These are phyloP conservation scores for Apis florea DNA, from an alignment of 1,140 invertebrate species.

Conservation along the genomic window DNA sequence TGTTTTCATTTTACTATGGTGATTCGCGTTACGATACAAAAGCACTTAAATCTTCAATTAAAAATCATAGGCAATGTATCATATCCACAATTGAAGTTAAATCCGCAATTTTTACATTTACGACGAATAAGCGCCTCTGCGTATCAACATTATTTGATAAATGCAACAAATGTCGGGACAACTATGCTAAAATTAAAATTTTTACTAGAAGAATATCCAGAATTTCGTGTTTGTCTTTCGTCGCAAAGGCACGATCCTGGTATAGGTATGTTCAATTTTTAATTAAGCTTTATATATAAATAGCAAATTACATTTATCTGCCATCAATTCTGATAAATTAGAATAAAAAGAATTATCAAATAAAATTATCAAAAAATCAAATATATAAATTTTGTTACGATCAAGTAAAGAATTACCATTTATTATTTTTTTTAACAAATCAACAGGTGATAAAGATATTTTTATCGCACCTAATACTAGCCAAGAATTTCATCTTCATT, in stretches of 20 bases:
- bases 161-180: constrained; percentile 59
- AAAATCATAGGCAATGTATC: constrained; percentile 60
- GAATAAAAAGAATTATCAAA: too few species aligned
- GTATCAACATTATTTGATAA: constrained; percentile 55
- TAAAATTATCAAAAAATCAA: too few species aligned
- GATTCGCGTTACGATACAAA: constrained; percentile 50
- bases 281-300: neutral
- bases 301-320: too few species aligned
- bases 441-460: constrained; percentile 19
- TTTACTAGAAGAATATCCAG: constrained; percentile 64
- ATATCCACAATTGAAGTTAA: constrained; percentile 63
- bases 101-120: constrained; percentile 58
- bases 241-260: constrained; percentile 15
- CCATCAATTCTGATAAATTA: too few species aligned
- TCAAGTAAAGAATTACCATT: neutral
- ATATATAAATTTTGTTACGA: too few species aligned
- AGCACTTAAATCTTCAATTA: constrained; percentile 33
- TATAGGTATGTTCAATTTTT: constrained; percentile 32
- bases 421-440: neutral
- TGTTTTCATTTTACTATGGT: constrained; percentile 44
- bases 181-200: constrained; percentile 59
- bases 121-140: constrained; percentile 59
- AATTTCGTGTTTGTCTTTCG: constrained; percentile 60
- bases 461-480: constrained; percentile 23
- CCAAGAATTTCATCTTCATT: constrained; percentile 65